Conservation (phyloP, 2,113 vertebrate genomes). For the Protomyctophum bolini region DNA sequence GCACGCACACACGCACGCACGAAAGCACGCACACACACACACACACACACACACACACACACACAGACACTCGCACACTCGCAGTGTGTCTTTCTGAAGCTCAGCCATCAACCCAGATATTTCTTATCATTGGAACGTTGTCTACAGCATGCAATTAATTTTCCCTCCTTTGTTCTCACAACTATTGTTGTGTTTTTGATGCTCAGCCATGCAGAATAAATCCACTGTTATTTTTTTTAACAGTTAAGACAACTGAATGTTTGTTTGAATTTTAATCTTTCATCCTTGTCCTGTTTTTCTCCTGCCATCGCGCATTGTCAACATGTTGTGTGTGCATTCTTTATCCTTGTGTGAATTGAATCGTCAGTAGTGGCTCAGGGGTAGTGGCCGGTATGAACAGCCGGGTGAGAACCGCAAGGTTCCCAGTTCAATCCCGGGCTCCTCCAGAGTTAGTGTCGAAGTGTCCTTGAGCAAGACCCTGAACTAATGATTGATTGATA, state of each 20-base stretch:
- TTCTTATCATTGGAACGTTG: background rate
- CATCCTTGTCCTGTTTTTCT: background rate
- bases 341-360: no score
- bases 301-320: background rate
- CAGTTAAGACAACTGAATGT: constrained; percentile 23
- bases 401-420: no score
- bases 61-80: no score
- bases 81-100: constrained; percentile 5
- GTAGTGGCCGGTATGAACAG: no score
- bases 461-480: no score
- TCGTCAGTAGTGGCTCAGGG: no score
- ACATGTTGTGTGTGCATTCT: background rate
- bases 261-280: background rate
- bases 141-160: constrained; percentile 15
- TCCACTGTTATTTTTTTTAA: constrained; percentile 16
- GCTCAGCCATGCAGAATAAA: background rate
- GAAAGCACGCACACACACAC: no score
- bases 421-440: no score
- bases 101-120: background rate
- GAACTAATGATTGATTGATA: no score
- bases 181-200: background rate
- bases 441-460: no score
- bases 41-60: no score
- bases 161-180: constrained; percentile 2
- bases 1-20: no score